Conservation (phyloP, 2,797 vertebrate genomes). For the Peromyscus nudipes region DNA sequence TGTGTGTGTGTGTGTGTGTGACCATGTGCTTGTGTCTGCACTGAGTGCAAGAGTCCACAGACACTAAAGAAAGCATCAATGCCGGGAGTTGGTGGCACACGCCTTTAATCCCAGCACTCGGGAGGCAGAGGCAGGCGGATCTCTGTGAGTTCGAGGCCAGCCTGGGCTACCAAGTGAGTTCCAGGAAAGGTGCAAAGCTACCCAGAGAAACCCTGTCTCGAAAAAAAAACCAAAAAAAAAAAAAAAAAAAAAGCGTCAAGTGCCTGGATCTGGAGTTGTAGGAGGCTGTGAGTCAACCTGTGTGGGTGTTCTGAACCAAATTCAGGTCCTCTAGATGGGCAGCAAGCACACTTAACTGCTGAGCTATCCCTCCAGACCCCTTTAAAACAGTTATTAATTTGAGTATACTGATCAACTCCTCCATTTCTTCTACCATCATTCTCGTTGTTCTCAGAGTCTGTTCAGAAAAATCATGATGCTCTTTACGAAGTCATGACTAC, state of each 20-base stretch:
- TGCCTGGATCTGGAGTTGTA: background rate
- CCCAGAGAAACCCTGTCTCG: too few relatives aligned
- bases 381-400: background rate
- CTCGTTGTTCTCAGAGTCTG: background rate
- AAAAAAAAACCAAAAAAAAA: too few relatives aligned
- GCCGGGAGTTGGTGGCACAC: too few relatives aligned
- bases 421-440: background rate
- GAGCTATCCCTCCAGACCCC: background rate
- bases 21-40: background rate
- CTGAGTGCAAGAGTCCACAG: background rate
- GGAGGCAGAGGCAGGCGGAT: too few relatives aligned
- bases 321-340: background rate
- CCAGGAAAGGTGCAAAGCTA: too few relatives aligned
- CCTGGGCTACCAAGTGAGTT: too few relatives aligned
- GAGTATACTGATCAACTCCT: background rate
- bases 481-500: background rate
- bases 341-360: background rate
- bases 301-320: background rate
- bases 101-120: too few relatives aligned
- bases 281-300: background rate
- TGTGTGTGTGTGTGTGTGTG: background rate
- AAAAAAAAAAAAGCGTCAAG: too few relatives aligned
- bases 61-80: background rate
- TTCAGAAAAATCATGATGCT: background rate
- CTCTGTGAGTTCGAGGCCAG: too few relatives aligned